Conservation (phyloP, 35 echinoderm and acorn worm species). For the Hemicentrotus pulcherrimus region DNA sequence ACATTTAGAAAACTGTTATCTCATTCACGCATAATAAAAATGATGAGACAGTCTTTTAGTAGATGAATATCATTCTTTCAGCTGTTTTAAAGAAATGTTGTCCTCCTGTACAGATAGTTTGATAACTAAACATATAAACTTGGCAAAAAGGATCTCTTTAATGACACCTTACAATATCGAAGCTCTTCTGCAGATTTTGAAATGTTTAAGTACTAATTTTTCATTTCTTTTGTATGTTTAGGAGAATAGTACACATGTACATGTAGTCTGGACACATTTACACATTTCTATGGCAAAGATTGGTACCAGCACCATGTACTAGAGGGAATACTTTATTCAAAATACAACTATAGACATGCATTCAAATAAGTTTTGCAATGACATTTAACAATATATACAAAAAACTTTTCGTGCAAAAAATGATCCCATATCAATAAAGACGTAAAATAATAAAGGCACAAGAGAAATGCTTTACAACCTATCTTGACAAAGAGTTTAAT, state of each 20-base stretch:
- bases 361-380: neutral
- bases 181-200: too few relatives aligned
- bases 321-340: neutral
- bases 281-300: neutral
- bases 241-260: too few relatives aligned
- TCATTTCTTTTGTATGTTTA: too few relatives aligned
- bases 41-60: neutral
- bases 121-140: too few relatives aligned
- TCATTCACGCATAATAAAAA: neutral
- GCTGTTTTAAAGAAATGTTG: too few relatives aligned
- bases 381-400: neutral
- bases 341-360: neutral
- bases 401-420: neutral
- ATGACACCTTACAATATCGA: too few relatives aligned
- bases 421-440: neutral
- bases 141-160: too few relatives aligned
- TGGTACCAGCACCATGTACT: neutral
- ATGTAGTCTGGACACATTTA: neutral
- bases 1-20: neutral
- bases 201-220: too few relatives aligned
- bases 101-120: too few relatives aligned
- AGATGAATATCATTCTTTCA: too few relatives aligned
- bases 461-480: neutral
- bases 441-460: neutral
- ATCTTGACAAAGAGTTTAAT: too few relatives aligned